Percentiles rank a stretch among this genome's conserved stretches.
Evolutionary conservation across 1,140 invertebrate species (phyloP).

Genomic region (Saccostrea glomerata): DNA sequence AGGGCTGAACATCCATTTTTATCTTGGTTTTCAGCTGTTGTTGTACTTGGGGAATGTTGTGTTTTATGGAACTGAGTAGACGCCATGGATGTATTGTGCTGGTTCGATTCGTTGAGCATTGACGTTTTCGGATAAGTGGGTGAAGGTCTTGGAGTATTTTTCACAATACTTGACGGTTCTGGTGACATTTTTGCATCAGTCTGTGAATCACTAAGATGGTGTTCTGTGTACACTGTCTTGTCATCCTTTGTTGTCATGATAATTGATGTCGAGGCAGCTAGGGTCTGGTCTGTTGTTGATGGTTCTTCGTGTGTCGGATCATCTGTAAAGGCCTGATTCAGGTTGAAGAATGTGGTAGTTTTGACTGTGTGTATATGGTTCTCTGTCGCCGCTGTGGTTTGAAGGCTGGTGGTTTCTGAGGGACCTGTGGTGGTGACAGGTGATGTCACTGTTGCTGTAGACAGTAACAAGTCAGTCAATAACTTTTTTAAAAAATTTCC

Average conservation of each 20-base stretch:
- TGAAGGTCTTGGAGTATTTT: not conserved
- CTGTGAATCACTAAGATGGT: not conserved
- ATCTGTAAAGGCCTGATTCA: slow-evolving; percentile 30
- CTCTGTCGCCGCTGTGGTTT: slow-evolving; percentile 29
- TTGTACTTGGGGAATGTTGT: not conserved
- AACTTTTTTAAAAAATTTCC: not conserved
- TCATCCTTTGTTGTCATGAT: not conserved
- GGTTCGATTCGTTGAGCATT: not conserved
- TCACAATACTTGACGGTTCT: slow-evolving; percentile 11
- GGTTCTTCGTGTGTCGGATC: slow-evolving; percentile 37
- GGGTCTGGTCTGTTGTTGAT: not conserved
- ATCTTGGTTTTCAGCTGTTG: not conserved
- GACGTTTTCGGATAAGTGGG: not conserved
- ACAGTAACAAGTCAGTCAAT: not conserved
- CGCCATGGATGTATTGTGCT: not conserved
- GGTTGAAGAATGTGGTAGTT: slow-evolving; percentile 6
- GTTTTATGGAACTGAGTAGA: not conserved
- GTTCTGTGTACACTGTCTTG: not conserved
- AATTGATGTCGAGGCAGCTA: not conserved
- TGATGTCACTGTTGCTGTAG: not conserved
- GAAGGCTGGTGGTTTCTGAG: slow-evolving; percentile 24
- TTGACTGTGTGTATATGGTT: not conserved
- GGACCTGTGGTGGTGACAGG: not conserved
- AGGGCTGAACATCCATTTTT: not conserved
- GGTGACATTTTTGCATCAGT: not conserved